Evolutionary conservation across 2,113 vertebrate species (phyloP).

Genomic region (Thamnaconus septentrionalis): DNA sequence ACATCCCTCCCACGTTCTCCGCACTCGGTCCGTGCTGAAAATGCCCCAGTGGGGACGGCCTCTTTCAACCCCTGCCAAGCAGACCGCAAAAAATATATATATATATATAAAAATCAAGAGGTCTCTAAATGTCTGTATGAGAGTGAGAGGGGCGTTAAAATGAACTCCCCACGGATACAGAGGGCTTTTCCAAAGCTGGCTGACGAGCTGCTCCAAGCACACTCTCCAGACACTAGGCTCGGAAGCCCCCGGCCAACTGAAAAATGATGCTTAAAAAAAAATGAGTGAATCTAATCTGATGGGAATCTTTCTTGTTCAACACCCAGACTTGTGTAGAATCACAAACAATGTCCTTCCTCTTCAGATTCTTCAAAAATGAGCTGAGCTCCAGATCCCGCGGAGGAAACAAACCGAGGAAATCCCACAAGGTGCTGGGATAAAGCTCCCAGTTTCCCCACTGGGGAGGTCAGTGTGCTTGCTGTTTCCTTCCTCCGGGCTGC

Average conservation of each 20-base stretch:
- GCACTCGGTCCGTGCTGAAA: conserved; percentile 33
- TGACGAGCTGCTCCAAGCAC: too few species aligned
- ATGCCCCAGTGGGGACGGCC: conserved; percentile 38
- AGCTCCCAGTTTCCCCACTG: conserved; percentile 26
- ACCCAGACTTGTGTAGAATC: background rate
- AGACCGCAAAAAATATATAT: conserved; percentile 21
- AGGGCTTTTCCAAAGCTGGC: conserved; percentile 41
- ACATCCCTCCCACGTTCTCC: conserved; percentile 53
- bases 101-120: conserved; percentile 53
- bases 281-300: background rate
- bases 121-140: conserved; percentile 48
- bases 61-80: conserved; percentile 70
- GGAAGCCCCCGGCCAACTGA: conserved; percentile 1
- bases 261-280: background rate
- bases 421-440: conserved; percentile 14
- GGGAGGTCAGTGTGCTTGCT: conserved; percentile 20
- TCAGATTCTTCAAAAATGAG: too few species aligned
- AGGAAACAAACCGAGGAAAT: conserved; percentile 31
- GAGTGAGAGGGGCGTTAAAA: conserved; percentile 66
- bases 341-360: too few species aligned
- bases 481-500: conserved; percentile 16
- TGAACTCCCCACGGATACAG: conserved; percentile 37
- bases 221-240: background rate
- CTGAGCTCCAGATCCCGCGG: too few species aligned
- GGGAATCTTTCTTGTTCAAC: background rate